phyloP scores from a whole-genome alignment of 2,113 vertebrate genomes.

The Sylvicapra grimmia region DNA sequence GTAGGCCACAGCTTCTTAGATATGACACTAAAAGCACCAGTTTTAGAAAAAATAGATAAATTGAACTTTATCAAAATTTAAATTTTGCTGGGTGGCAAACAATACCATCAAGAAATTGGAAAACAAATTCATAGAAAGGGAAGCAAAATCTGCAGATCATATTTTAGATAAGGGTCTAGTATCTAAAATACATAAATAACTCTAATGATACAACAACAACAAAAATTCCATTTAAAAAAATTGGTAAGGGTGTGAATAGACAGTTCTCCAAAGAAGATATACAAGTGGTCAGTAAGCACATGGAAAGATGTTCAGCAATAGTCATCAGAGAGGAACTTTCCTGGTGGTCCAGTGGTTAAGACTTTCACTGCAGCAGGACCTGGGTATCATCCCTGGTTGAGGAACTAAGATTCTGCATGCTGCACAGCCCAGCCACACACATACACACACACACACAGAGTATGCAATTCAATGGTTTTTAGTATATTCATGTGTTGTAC shows the following conservation, averaged over 20 bases:
- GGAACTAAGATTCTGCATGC: neutral
- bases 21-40: neutral
- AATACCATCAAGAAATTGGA: neutral
- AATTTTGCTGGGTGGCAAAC: neutral
- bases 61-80: neutral
- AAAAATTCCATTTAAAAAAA: neutral
- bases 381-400: neutral
- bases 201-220: neutral
- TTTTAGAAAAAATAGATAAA: neutral
- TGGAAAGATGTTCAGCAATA: neutral
- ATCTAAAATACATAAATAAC: neutral
- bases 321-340: neutral
- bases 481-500: neutral
- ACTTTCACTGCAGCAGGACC: neutral
- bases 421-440: neutral
- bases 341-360: neutral
- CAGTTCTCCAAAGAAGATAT: neutral
- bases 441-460: neutral
- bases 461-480: neutral
- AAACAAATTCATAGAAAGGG: neutral
- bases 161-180: neutral
- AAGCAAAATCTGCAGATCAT: neutral
- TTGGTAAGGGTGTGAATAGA: neutral
- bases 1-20: neutral
- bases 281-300: neutral